phyloP scores from a whole-genome alignment of 2,888 invertebrate genomes.

The Sesia apiformis region DNA sequence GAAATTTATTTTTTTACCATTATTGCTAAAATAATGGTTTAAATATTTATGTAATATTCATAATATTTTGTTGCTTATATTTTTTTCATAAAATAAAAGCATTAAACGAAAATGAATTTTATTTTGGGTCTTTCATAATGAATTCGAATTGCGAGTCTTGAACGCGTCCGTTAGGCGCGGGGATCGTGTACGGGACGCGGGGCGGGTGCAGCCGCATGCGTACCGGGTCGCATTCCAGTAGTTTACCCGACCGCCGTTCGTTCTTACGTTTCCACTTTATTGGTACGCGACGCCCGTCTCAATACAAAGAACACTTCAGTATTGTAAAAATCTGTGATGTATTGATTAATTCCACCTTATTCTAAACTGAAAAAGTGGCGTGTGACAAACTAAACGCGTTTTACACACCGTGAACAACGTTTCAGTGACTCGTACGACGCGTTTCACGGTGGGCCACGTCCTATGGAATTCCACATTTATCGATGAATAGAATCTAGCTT shows the following conservation, averaged over 20 bases:
- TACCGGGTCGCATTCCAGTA: constrained; percentile 67
- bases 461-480: constrained; percentile 71
- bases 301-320: constrained; percentile 71
- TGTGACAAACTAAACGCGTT: constrained; percentile 22
- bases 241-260: constrained; percentile 55
- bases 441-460: constrained; percentile 59
- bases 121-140: constrained; percentile 13
- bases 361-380: constrained; percentile 38
- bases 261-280: constrained; percentile 36
- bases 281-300: constrained; percentile 48
- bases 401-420: constrained; percentile 24
- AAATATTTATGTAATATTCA: background rate
- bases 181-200: constrained; percentile 14
- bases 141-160: constrained; percentile 15
- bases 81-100: background rate
- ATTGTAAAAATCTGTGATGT: constrained; percentile 74
- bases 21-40: background rate
- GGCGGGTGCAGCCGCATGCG: constrained; percentile 55
- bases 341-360: constrained; percentile 71
- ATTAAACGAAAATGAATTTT: background rate
- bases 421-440: constrained; percentile 38
- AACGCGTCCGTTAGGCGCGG: constrained; percentile 46
- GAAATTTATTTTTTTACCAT: background rate
- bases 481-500: constrained; percentile 70
- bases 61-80: background rate